Percentiles rank a stretch among this genome's conserved stretches.
These are phyloP conservation scores for Parazoanthus swiftii DNA, from an alignment of 92 coral and sea anemone genomes.

Conservation along the genomic window DNA sequence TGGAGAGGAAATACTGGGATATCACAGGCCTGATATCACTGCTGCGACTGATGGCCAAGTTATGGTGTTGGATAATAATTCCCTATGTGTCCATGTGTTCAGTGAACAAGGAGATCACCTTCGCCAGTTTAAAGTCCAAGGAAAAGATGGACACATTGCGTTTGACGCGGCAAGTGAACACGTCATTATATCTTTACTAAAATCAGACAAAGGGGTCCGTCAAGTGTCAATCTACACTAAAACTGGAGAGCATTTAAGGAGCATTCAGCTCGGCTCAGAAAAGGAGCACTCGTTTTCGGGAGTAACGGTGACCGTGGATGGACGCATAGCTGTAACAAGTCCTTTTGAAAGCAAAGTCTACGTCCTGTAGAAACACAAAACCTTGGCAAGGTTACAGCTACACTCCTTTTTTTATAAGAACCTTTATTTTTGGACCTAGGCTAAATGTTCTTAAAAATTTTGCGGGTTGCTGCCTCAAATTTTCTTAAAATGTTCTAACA, in stretches of 20 bases:
- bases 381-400: neutral
- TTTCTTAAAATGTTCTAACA: too few relatives aligned
- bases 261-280: neutral
- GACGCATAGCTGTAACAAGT: constrained; percentile 28
- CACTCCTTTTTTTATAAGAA: too few relatives aligned
- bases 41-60: constrained; percentile 37
- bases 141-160: constrained; percentile 4
- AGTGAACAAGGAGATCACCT: constrained; percentile 44
- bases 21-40: constrained; percentile 1
- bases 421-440: too few relatives aligned
- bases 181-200: neutral
- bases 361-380: constrained; percentile 15
- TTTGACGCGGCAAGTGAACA: constrained; percentile 38
- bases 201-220: neutral
- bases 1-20: constrained; percentile 2
- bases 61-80: constrained; percentile 11
- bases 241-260: constrained; percentile 19
- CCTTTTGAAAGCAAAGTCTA: neutral
- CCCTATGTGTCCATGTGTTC: constrained; percentile 31
- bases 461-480: too few relatives aligned
- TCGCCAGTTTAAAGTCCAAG: constrained; percentile 23
- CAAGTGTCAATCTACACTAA: constrained; percentile 43
- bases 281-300: neutral
- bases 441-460: too few relatives aligned
- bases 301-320: constrained; percentile 14